Evolutionary conservation across 1,140 invertebrate genomes (phyloP).

Genomic region (Geopemphigus sp.): DNA sequence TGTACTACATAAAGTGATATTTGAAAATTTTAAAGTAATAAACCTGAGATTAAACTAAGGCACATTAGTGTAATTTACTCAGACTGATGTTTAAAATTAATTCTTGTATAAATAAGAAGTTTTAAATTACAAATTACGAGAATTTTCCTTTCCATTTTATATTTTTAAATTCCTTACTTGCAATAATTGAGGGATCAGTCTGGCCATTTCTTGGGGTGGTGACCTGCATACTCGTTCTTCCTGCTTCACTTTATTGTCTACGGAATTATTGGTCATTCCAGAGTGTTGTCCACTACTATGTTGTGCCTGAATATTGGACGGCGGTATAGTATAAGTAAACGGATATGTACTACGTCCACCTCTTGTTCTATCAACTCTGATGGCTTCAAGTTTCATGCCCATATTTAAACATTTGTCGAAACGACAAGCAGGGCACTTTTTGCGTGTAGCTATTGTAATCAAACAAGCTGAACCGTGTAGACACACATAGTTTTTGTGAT

Average conservation of each 20-base stretch:
- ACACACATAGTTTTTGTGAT: constrained; percentile 95
- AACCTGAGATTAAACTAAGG: too few relatives aligned
- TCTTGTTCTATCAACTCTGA: constrained; percentile 88
- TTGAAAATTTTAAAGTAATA: too few relatives aligned
- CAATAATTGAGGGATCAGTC: constrained; percentile 60
- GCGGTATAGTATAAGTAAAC: constrained; percentile 82
- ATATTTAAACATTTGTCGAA: constrained; percentile 94
- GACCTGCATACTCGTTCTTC: constrained; percentile 50
- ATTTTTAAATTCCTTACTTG: constrained; percentile 56
- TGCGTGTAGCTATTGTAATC: constrained; percentile 86
- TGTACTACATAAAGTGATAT: too few relatives aligned
- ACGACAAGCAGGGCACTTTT: constrained; percentile 96
- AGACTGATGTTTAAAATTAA: too few relatives aligned
- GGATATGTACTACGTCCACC: constrained; percentile 94
- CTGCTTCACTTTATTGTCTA: constrained; percentile 51
- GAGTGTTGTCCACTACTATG: constrained; percentile 37
- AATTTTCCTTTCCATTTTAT: neutral
- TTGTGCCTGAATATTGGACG: constrained; percentile 55
- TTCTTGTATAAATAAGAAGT: too few relatives aligned
- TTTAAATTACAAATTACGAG: too few relatives aligned
- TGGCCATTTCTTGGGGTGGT: constrained; percentile 50
- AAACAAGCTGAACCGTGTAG: constrained; percentile 85
- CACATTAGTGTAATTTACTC: too few relatives aligned
- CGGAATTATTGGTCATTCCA: constrained; percentile 24
- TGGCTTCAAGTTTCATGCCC: constrained; percentile 97